A percentile compares a stretch with the other conserved stretches of the same genome.
These are phyloP conservation scores for Diogma glabrata DNA, from an alignment of 2,888 invertebrate genomes.

Conservation along the genomic window DNA sequence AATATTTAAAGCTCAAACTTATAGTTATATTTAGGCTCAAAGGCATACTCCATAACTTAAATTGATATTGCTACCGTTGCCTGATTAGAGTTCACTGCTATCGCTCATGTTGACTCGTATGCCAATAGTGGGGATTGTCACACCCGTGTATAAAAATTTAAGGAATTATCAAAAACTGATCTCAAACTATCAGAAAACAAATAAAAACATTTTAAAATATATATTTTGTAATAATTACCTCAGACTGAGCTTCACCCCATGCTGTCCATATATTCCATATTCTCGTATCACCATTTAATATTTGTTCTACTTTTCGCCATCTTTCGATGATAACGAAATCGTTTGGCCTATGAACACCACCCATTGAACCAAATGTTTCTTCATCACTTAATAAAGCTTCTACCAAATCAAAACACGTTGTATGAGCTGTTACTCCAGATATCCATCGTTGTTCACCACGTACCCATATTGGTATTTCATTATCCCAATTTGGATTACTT, in stretches of 20 bases:
- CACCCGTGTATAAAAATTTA: too few species aligned
- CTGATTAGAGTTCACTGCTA: too few species aligned
- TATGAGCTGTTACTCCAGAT: conserved; percentile 60
- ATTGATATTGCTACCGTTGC: too few species aligned
- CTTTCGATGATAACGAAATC: conserved; percentile 57
- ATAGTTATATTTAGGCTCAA: too few species aligned
- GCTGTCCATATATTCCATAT: conserved; percentile 62
- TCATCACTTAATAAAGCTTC: conserved; percentile 53
- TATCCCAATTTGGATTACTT: conserved; percentile 35
- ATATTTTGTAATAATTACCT: conserved; percentile 31
- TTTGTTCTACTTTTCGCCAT: conserved; percentile 61
- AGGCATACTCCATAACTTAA: too few species aligned
- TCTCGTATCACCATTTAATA: conserved; percentile 53
- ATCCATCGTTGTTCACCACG: conserved; percentile 70
- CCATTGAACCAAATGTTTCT: conserved; percentile 21
- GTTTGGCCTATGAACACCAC: conserved; percentile 14
- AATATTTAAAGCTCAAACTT: too few species aligned
- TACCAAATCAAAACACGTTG: conserved; percentile 70
- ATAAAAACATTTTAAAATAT: neutral
- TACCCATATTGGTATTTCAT: conserved; percentile 63
- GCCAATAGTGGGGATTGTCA: too few species aligned
- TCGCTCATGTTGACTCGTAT: too few species aligned
- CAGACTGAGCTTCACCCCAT: conserved; percentile 56
- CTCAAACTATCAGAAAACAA: too few species aligned
- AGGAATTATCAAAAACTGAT: too few species aligned